Percentiles rank a stretch among this genome's conserved stretches.
Evolutionary conservation across 2,797 vertebrate genomes (phyloP).

Genomic region (Anguilla megastoma): DNA sequence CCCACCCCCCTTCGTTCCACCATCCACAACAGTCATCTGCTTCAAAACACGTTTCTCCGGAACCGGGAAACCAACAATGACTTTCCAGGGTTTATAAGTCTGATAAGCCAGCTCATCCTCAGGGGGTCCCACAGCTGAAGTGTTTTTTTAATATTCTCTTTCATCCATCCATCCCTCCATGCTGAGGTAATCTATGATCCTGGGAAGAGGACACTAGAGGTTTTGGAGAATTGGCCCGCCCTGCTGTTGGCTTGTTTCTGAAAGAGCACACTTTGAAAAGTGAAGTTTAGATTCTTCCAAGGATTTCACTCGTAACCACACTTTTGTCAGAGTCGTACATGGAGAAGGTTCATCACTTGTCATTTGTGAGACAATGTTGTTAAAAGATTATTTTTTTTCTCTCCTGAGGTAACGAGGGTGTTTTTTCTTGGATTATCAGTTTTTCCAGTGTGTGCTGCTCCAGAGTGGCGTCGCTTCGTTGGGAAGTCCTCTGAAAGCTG

Average conservation of each 20-base stretch:
- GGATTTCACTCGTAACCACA: no score
- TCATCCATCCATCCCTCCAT: not conserved
- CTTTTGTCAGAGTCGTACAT: no score
- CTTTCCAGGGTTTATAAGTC: not conserved
- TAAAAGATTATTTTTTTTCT: no score
- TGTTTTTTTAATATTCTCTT: not conserved
- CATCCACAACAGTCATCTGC: not conserved
- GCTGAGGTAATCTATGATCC: not conserved
- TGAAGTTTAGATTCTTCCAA: no score
- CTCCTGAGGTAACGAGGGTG: no score
- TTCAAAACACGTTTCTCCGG: not conserved
- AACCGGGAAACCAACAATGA: not conserved
- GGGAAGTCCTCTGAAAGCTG: not conserved
- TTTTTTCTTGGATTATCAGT: no score
- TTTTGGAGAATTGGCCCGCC: not conserved
- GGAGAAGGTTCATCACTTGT: no score
- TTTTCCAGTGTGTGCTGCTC: no score
- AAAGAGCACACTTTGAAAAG: no score
- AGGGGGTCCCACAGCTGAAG: not conserved
- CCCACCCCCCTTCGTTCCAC: not conserved
- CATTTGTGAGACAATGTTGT: no score
- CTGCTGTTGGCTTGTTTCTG: no score
- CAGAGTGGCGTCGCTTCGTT: constrained; percentile 36
- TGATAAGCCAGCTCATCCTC: not conserved
- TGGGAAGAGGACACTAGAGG: not conserved